Base-by-base conservation (phyloP, 2,888 invertebrate species). In the Chouioia cunea region DNA sequence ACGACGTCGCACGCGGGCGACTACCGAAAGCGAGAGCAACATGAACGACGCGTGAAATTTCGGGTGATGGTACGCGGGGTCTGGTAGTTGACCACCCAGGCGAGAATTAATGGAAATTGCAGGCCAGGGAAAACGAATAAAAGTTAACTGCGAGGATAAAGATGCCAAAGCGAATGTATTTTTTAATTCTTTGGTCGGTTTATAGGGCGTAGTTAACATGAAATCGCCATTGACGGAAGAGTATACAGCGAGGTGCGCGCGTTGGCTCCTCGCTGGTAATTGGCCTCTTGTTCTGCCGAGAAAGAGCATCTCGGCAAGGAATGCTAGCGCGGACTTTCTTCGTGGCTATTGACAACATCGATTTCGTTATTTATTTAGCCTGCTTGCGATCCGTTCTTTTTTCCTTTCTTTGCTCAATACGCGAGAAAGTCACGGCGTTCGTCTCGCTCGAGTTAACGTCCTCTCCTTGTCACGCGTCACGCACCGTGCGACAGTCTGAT, bases 381-480 rank as follows among this genome's bases (percentile, higher is more conserved):
- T 10, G 36, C 36, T 36, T 60, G 56, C 71, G 63, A 53, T 27
- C 36, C 46, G 58, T 47, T 46, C 60, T 48, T 71, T 71, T n/a
- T 68, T 67, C 65, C 67, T 72, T 72, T 72, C 71, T 72, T 72
- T 72, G 60, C 68, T 65, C 65, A 68, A 68, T 68, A 44, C 71
- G 68, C 71, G 68, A 68, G 71, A 68, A 72, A 72, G 68, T 72
- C 66, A 47, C 10, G 57, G 57, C 62, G 50, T 12, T 66, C 68
- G 71, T 72, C 56, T 59, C 68, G 71, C 71, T 72, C 71, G 71
- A 68, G n/a, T 68, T 72, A 68, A 63, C 63, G 36, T 65, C 68
- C 65, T 71, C 71, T 67, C 63, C 71, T 71, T 71, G 71, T 64
- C 71, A 71, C 67, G 66, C 71, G 71, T 64, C 71, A 71, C 67